Evolutionary conservation across 2,888 invertebrate species (phyloP).

Genomic region (Taenaris catops): DNA sequence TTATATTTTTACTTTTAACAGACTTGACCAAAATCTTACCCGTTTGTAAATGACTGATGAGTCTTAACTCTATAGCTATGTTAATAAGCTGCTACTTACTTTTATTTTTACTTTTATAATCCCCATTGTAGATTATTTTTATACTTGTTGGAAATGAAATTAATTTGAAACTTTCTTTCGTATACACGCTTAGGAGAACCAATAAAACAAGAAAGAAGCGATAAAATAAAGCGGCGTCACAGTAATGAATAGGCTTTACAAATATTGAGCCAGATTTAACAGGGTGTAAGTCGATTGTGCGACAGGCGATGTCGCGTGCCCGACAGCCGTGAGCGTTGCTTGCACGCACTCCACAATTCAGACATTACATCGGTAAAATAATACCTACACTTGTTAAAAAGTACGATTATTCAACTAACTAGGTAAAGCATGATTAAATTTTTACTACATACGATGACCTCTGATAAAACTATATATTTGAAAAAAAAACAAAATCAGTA

Average conservation of each 20-base stretch:
- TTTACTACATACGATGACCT: not conserved
- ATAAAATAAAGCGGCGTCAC: conserved; percentile 59
- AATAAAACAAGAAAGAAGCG: conserved; percentile 40
- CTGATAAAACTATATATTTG: no score
- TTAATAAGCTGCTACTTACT: no score
- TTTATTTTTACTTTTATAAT: no score
- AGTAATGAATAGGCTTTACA: conserved; percentile 71
- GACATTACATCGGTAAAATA: conserved; percentile 37
- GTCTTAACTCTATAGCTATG: no score
- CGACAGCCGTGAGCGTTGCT: conserved; percentile 34
- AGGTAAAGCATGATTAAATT: not conserved
- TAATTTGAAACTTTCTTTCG: no score
- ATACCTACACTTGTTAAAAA: conserved; percentile 6
- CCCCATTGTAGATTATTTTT: no score
- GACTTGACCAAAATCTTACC: no score
- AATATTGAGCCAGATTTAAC: conserved; percentile 73
- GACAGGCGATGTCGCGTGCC: conserved; percentile 69
- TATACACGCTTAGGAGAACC: no score
- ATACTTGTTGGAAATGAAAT: no score
- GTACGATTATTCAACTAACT: not conserved
- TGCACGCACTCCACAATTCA: conserved; percentile 53
- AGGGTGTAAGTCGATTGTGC: conserved; percentile 72
- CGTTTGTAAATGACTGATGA: no score
- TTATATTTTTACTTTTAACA: no score
- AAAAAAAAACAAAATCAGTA: no score